Evolutionary conservation across 2,888 invertebrate species (phyloP).

Genomic region (Salticus scenicus): DNA sequence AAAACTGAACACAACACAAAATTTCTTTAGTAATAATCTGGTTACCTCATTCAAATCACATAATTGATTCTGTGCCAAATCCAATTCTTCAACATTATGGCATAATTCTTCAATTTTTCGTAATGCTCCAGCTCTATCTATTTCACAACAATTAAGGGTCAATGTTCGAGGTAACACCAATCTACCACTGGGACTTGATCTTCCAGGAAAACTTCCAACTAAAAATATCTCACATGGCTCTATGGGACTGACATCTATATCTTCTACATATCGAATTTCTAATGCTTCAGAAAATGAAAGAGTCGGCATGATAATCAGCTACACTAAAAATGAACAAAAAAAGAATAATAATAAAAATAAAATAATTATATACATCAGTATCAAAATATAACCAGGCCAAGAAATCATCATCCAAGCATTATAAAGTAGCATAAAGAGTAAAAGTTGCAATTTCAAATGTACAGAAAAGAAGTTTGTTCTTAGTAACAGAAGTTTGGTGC

Average conservation of each 20-base stretch:
- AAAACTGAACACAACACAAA: too few relatives aligned
- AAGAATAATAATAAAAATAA: too few relatives aligned
- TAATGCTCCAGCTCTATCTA: slow-evolving; percentile 90
- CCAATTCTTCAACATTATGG: slow-evolving; percentile 92
- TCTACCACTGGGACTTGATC: slow-evolving; percentile 70
- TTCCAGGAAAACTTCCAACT: slow-evolving; percentile 84
- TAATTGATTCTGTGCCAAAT: slow-evolving; percentile 93
- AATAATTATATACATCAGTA: too few relatives aligned
- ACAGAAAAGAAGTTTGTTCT: too few relatives aligned
- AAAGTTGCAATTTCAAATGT: too few relatives aligned
- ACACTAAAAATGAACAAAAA: neutral
- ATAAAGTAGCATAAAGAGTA: too few relatives aligned
- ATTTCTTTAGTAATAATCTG: too few relatives aligned
- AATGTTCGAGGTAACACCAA: slow-evolving; percentile 77
- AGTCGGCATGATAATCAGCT: slow-evolving; percentile 82
- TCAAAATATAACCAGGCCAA: too few relatives aligned
- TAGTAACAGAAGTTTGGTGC: too few relatives aligned
- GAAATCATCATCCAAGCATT: too few relatives aligned
- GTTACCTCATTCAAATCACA: slow-evolving; percentile 91
- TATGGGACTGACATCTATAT: slow-evolving; percentile 78
- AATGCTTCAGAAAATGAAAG: slow-evolving; percentile 87
- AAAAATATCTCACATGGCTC: slow-evolving; percentile 90
- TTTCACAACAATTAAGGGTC: slow-evolving; percentile 93
- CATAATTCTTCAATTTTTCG: slow-evolving; percentile 87
- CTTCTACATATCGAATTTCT: slow-evolving; percentile 87